Evolutionary conservation across 2,113 vertebrate genomes (phyloP).

Genomic region (Procavia capensis): DNA sequence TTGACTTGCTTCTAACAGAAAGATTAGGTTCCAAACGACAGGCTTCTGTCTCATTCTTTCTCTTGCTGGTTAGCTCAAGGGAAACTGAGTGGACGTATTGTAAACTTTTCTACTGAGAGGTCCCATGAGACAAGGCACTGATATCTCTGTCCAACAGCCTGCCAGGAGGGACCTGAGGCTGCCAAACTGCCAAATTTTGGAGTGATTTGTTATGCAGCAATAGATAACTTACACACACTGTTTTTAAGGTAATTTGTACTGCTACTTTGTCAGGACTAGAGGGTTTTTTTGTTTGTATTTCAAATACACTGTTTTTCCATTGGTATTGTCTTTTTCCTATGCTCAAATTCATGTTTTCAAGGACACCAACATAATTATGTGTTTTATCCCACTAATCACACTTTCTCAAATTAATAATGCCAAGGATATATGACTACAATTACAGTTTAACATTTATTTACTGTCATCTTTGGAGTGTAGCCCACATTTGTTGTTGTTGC

Average conservation of each 20-base stretch:
- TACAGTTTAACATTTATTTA: not conserved
- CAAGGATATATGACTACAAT: not conserved
- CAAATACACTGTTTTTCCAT: not conserved
- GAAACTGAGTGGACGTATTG: not conserved
- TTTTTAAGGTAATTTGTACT: not conserved
- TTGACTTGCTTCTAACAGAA: not conserved
- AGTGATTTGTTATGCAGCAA: not conserved
- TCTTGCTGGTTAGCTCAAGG: not conserved
- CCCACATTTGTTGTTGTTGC: not conserved
- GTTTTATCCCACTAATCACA: not conserved
- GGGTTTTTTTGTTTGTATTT: not conserved
- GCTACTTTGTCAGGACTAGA: not conserved
- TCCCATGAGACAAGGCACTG: not conserved
- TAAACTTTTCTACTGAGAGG: not conserved
- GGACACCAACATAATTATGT: not conserved
- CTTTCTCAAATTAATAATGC: not conserved
- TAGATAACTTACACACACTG: no score
- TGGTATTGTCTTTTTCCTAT: not conserved
- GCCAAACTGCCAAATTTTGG: not conserved
- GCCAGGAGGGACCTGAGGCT: not conserved
- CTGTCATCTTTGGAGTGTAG: not conserved
- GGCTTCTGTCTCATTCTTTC: not conserved
- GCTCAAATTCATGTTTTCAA: not conserved
- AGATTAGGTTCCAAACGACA: not conserved
- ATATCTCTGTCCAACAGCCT: not conserved